Conservation (phyloP, 1,140 invertebrate genomes). For the Helicorthomorpha holstii region DNA sequence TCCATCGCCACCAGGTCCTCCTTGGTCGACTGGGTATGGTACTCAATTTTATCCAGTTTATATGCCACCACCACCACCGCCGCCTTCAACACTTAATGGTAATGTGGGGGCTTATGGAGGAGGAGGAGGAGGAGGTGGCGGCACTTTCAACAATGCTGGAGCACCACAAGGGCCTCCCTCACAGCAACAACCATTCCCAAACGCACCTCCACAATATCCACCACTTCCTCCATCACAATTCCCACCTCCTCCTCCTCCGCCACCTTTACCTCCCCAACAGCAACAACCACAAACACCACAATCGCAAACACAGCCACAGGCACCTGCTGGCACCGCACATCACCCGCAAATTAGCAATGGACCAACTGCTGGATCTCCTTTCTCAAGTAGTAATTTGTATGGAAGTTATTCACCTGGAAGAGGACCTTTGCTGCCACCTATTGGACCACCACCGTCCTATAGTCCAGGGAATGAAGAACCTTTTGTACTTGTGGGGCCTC, state of each 20-base stretch:
- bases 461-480: not conserved
- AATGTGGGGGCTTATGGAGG: not conserved
- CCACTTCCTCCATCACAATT: no score
- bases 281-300: no score
- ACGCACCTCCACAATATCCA: no score
- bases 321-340: not conserved
- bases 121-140: not conserved
- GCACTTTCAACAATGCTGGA: not conserved
- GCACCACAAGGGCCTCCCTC: no score
- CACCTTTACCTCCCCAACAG: no score
- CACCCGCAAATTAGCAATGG: not conserved
- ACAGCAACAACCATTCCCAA: no score
- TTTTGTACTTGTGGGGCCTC: conserved; percentile 36
- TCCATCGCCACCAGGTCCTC: not conserved
- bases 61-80: not conserved
- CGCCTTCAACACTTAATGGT: no score
- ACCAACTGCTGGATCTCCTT: not conserved
- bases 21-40: not conserved
- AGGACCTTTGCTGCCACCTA: not conserved
- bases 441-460: not conserved
- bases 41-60: not conserved
- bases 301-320: no score
- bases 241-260: no score
- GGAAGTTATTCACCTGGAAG: conserved; percentile 3
- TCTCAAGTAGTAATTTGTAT: not conserved